Conservation (phyloP, 2,797 vertebrate species). For the Cercopithecus petaurista region DNA sequence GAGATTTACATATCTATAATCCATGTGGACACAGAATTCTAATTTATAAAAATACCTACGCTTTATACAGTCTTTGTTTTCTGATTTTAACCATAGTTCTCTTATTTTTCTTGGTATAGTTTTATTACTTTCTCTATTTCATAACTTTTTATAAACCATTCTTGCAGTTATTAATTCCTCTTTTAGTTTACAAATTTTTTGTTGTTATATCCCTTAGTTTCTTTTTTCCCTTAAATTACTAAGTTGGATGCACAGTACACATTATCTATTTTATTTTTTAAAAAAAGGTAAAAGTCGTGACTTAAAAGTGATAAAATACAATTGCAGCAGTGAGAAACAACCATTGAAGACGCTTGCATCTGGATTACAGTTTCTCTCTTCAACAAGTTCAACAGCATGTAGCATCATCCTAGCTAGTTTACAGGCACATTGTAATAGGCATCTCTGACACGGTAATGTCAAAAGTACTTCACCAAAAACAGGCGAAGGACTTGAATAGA, state of each 20-base stretch:
- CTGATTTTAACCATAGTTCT: neutral
- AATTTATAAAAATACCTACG: neutral
- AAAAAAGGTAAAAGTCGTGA: neutral
- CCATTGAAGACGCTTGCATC: neutral
- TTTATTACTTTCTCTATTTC: neutral
- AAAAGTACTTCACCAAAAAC: neutral
- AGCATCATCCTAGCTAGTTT: neutral
- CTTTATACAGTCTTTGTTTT: neutral
- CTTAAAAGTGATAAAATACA: neutral
- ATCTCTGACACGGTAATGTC: neutral
- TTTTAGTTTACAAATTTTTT: slow-evolving; percentile 6
- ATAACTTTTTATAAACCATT: neutral
- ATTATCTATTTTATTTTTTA: neutral
- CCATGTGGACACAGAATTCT: neutral
- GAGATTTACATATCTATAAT: slow-evolving; percentile 6
- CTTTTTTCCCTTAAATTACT: neutral
- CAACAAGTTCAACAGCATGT: neutral
- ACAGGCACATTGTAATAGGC: neutral
- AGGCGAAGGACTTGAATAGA: neutral
- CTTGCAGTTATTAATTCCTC: neutral
- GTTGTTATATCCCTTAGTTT: neutral
- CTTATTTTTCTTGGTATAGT: neutral
- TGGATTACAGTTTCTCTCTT: neutral
- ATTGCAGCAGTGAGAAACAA: neutral
- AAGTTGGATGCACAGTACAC: neutral